Percentiles rank a stretch among this genome's conserved stretches.
Conservation (phyloP, 1,140 invertebrate species). For the Caenorhabditis remanei region DNA sequence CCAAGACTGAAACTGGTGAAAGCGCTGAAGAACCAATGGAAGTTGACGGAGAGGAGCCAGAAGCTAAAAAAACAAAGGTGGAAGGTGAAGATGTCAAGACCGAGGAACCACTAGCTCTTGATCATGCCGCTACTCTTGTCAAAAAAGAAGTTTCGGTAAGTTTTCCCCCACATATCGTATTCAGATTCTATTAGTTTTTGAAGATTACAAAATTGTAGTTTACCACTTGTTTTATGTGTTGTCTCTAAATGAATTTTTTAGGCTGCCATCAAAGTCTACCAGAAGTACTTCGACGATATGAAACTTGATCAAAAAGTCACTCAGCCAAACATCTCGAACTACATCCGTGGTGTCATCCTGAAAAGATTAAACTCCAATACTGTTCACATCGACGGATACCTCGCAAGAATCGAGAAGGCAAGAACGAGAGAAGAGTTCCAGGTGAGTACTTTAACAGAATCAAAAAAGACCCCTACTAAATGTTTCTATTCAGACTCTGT, state of each 20-base stretch:
- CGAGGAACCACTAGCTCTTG: not conserved
- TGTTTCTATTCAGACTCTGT: not conserved
- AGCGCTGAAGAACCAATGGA: not conserved
- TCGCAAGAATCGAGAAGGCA: not conserved
- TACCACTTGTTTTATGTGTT: not conserved
- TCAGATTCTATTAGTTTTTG: not conserved
- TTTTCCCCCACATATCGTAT: not conserved
- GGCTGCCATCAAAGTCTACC: not conserved
- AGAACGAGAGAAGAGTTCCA: not conserved
- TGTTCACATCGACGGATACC: not conserved
- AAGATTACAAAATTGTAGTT: not conserved
- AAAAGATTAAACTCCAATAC: not conserved
- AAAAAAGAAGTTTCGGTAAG: not conserved
- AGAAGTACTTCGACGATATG: not conserved
- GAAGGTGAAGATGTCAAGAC: not conserved
- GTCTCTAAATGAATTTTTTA: not conserved
- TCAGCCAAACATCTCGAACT: not conserved
- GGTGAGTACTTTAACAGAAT: not conserved
- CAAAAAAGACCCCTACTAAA: not conserved
- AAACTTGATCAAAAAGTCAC: not conserved
- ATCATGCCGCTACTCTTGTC: not conserved
- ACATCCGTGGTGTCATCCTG: not conserved
- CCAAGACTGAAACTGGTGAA: not conserved
- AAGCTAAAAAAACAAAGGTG: not conserved
- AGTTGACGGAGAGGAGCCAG: not conserved